A percentile compares a stretch with the other conserved stretches of the same genome.
These are phyloP conservation scores for Microcebus murinus DNA, from an alignment of 2,113 vertebrate species.

Conservation along the genomic window DNA sequence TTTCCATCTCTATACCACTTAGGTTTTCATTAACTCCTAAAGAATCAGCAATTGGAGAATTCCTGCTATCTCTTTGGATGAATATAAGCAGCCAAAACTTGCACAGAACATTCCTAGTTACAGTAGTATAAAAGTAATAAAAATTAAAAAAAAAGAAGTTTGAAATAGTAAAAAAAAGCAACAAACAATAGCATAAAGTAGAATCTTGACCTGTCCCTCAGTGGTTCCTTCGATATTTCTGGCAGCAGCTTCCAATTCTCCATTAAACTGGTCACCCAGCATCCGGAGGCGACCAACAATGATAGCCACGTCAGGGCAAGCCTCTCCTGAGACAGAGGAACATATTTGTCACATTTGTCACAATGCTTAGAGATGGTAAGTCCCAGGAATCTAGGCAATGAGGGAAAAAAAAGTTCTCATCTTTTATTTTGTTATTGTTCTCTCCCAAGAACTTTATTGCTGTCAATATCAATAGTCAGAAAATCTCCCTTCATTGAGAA, in stretches of 20 bases:
- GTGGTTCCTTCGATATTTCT: not conserved
- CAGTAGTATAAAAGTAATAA: not conserved
- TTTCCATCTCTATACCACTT: not conserved
- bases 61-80: not conserved
- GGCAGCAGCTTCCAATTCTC: constrained; percentile 71
- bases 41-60: not conserved
- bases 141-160: not conserved
- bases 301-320: not conserved
- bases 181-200: not conserved
- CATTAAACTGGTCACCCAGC: constrained; percentile 78
- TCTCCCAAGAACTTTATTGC: not conserved
- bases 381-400: not conserved
- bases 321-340: constrained; percentile 60
- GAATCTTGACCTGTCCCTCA: constrained; percentile 68
- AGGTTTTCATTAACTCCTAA: not conserved
- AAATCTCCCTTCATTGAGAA: not conserved
- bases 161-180: constrained; percentile 7
- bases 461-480: not conserved
- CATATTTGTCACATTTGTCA: constrained; percentile 3
- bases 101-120: constrained; percentile 19
- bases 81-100: not conserved
- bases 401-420: not conserved
- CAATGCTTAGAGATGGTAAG: not conserved
- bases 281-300: constrained; percentile 71
- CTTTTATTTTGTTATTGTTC: not conserved